Base-by-base conservation (phyloP, 2,113 vertebrate species). In the Athene noctua region DNA sequence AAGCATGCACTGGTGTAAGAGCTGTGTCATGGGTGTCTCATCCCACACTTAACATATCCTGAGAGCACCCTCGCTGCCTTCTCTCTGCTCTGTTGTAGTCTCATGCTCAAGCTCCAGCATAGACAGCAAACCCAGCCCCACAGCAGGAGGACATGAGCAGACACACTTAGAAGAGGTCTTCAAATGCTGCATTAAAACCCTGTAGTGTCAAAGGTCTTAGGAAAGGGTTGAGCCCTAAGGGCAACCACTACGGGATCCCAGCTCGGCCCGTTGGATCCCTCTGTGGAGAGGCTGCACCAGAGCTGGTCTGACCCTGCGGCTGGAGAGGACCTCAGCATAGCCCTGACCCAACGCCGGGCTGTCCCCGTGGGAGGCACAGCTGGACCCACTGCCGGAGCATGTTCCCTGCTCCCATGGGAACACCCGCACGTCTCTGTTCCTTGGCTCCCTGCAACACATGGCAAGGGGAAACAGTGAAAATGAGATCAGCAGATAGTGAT, bases 241-340 rank as follows among this genome's bases (percentile, higher is more conserved):
- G 15, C 0, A 0, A 8, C 11, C 58, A 23, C 29, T 52, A 44
- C 2, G 0, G 71, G 51, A 80, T 32, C 32, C n/a, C 0, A 2
- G 49, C 44, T 29, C 49, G 22, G 25, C 52, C 63, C 4, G 6
- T 11, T 70, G 30, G 19, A 49, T 10, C 29, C 59, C n/a, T 49
- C 57, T 46, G 55, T 3, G 13, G 47, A 17, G 52, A 34, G 21
- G 47, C 66, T 72, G 57, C 57, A 54, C 18, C 19, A 46, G 58
- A 10, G 34, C 34, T 25, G 1, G 9, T 5, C 68, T 59, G 57
- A 26, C n/a, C 30, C 26, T 47, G 51, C 1, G 2, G 73, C 27
- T 80, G 63, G 14, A 36, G 47, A 54, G 47, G 47, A 61, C 12
- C 15, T 16, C 52, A 25, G 61, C 5, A 7, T 51, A 68, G n/a